These are phyloP conservation scores for Drosophila crucigera DNA, from an alignment of 2,888 invertebrate genomes.

Conservation along the genomic window DNA sequence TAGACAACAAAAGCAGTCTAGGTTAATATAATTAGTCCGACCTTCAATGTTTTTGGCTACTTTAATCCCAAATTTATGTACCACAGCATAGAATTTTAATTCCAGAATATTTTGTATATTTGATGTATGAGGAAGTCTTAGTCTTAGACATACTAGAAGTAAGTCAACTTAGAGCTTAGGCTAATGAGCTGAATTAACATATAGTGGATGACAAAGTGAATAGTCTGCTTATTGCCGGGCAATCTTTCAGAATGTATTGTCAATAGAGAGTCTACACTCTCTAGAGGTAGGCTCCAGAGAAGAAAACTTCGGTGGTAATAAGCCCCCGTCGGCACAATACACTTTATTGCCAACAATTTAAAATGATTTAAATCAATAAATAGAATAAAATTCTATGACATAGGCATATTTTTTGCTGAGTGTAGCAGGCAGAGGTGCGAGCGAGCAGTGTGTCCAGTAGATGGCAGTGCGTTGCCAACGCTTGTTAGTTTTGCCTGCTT, in stretches of 20 bases:
- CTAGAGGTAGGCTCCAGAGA: too few species aligned
- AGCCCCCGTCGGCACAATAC: too few species aligned
- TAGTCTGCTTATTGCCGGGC: neutral
- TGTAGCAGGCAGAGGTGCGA: conserved; percentile 2
- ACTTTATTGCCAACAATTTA: too few species aligned
- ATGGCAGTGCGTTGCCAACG: conserved; percentile 33
- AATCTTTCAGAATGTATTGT: neutral
- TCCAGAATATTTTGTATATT: neutral
- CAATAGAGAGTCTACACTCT: too few species aligned
- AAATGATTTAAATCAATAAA: neutral
- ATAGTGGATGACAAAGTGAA: neutral
- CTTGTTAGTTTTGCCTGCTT: conserved; percentile 65
- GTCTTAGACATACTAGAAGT: neutral
- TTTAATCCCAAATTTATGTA: neutral
- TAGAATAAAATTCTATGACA: neutral
- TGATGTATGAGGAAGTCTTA: neutral
- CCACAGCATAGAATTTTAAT: neutral
- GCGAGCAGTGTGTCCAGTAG: conserved; percentile 25
- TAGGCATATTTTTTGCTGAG: neutral
- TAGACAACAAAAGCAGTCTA: too few species aligned
- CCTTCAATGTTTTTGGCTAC: neutral
- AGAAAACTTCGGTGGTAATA: too few species aligned
- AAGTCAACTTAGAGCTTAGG: neutral
- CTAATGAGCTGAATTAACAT: neutral
- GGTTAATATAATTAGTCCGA: neutral